Evolutionary conservation across 2,888 invertebrate genomes (phyloP).

Genomic region (Tyria jacobaeae): DNA sequence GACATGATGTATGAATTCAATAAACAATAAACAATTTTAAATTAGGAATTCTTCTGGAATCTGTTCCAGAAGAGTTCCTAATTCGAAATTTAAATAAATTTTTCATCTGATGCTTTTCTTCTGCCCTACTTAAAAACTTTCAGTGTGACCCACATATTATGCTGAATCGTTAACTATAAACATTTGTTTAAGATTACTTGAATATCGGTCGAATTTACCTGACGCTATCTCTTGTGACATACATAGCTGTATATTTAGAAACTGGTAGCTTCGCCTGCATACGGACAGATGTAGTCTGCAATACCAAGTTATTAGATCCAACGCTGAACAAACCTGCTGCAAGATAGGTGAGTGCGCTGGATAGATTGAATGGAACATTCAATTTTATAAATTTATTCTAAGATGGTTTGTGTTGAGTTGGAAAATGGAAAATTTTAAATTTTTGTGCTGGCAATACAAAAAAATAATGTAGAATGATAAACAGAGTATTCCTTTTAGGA

Average conservation of each 20-base stretch:
- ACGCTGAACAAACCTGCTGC: constrained; percentile 48
- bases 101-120: too few relatives aligned
- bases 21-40: too few relatives aligned
- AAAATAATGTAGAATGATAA: background rate
- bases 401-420: constrained; percentile 1
- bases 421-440: background rate
- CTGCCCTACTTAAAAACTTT: too few relatives aligned
- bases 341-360: constrained; percentile 18
- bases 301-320: constrained; percentile 55
- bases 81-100: too few relatives aligned
- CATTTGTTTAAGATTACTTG: too few relatives aligned
- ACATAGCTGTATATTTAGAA: constrained; percentile 35
- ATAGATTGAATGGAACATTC: constrained; percentile 38
- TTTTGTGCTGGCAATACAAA: background rate
- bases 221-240: constrained; percentile 4
- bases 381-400: constrained; percentile 25
- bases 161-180: too few relatives aligned
- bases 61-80: too few relatives aligned
- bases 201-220: background rate
- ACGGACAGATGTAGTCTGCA: constrained; percentile 57
- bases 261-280: constrained; percentile 38
- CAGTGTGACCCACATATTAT: too few relatives aligned
- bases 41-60: too few relatives aligned
- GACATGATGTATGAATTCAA: too few relatives aligned
- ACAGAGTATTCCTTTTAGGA: background rate